Conservation (phyloP, 2,113 vertebrate genomes). For the Pipa parva region DNA sequence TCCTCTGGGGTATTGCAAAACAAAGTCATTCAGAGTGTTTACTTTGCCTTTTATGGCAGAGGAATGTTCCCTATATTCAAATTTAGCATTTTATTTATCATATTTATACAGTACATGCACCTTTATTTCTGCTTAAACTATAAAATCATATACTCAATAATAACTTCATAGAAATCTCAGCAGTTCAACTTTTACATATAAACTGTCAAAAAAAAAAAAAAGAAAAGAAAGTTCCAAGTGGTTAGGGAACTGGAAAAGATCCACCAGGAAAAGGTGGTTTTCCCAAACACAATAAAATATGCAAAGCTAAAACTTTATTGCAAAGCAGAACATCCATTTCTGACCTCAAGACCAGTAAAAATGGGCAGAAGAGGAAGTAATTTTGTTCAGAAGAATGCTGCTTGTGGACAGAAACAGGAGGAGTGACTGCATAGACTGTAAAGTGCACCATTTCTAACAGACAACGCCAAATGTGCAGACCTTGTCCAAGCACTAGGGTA, state of each 20-base stretch:
- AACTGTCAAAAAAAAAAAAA: slow-evolving; percentile 43
- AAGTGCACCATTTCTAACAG: not conserved
- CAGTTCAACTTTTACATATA: slow-evolving; percentile 49
- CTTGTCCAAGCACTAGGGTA: too few species aligned
- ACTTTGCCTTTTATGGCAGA: too few species aligned
- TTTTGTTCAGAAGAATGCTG: not conserved
- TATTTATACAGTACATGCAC: too few species aligned
- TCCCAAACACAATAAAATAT: slow-evolving; percentile 49
- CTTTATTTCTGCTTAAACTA: too few species aligned
- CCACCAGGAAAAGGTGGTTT: slow-evolving; percentile 47
- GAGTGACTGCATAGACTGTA: not conserved
- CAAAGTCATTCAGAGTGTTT: too few species aligned
- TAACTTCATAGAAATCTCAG: too few species aligned
- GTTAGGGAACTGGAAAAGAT: slow-evolving; percentile 49
- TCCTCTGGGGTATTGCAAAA: too few species aligned
- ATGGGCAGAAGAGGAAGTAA: not conserved
- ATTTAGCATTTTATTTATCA: too few species aligned
- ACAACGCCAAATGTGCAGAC: not conserved
- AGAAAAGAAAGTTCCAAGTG: slow-evolving; percentile 44
- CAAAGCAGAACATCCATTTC: slow-evolving; percentile 3
- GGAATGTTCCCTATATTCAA: too few species aligned
- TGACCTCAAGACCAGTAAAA: slow-evolving; percentile 29
- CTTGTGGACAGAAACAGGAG: not conserved
- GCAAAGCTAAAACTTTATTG: slow-evolving; percentile 39
- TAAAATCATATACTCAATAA: too few species aligned